Percentiles rank a stretch among this genome's conserved stretches.
These are phyloP conservation scores for Julus scanicus DNA, from an alignment of 2,888 invertebrate genomes.

Conservation along the genomic window DNA sequence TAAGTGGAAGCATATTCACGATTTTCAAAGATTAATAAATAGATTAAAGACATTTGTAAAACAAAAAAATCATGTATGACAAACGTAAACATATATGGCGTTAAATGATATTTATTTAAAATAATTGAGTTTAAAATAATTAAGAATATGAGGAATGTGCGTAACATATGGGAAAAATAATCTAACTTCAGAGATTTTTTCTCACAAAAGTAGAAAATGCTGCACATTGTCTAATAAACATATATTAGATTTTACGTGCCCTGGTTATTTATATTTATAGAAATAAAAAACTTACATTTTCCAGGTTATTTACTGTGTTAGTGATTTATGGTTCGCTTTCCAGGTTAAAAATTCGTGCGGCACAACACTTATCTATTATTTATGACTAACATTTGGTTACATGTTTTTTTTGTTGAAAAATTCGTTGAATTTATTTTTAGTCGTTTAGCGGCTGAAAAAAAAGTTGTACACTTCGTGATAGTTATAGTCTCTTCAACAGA, in stretches of 20 bases:
- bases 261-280: neutral
- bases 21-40: no score
- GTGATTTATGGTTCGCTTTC: neutral
- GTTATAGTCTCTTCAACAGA: no score
- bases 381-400: neutral
- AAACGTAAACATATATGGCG: no score
- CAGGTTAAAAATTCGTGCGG: neutral
- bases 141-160: no score
- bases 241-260: neutral
- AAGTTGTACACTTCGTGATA: neutral
- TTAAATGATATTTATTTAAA: no score
- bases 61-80: no score
- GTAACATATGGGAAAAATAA: no score
- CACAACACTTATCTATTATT: neutral
- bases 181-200: no score
- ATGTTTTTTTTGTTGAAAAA: neutral
- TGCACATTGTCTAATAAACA: neutral
- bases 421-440: neutral
- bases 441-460: neutral
- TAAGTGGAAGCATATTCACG: no score
- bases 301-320: neutral
- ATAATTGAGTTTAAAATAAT: no score
- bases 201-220: no score
- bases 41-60: no score
- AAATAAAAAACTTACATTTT: neutral